Percentiles rank a stretch among this genome's conserved stretches.
Conservation (phyloP, 2,797 vertebrate species). For the Enteromius fasciolatus region DNA sequence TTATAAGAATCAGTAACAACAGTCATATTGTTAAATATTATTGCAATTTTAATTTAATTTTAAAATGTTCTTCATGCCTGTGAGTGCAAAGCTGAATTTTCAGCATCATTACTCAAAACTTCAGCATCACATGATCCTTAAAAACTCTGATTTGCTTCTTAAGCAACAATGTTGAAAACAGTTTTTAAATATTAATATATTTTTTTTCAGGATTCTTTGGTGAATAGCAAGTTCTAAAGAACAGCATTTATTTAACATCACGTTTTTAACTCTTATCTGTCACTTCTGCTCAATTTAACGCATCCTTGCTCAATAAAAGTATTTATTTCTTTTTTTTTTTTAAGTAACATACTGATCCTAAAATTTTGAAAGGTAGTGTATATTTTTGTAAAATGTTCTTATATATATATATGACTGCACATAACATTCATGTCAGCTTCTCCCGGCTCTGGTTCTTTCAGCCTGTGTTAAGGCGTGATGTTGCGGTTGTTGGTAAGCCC, state of each 20-base stretch:
- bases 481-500: conserved; percentile 84
- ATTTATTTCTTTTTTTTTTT: neutral
- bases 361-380: neutral
- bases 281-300: neutral
- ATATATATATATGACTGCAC: conserved; percentile 17
- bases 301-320: neutral
- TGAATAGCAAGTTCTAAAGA: neutral
- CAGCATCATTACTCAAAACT: neutral
- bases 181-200: neutral
- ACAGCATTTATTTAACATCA: neutral
- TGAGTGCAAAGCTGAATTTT: neutral
- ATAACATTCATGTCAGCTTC: conserved; percentile 37
- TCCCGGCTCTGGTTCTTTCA: conserved; percentile 61
- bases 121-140: neutral
- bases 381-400: conserved; percentile 14
- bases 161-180: neutral
- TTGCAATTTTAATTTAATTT: neutral
- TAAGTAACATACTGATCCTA: neutral
- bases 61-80: neutral
- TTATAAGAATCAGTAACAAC: neutral
- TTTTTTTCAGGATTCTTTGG: neutral
- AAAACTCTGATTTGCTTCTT: neutral
- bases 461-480: conserved; percentile 67
- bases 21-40: neutral
- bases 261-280: neutral